A percentile compares a stretch with the other conserved stretches of the same genome.
phyloP scores from a whole-genome alignment of 37 sponge, comb jelly and placozoan species.

The Aplysina aerophoba region DNA sequence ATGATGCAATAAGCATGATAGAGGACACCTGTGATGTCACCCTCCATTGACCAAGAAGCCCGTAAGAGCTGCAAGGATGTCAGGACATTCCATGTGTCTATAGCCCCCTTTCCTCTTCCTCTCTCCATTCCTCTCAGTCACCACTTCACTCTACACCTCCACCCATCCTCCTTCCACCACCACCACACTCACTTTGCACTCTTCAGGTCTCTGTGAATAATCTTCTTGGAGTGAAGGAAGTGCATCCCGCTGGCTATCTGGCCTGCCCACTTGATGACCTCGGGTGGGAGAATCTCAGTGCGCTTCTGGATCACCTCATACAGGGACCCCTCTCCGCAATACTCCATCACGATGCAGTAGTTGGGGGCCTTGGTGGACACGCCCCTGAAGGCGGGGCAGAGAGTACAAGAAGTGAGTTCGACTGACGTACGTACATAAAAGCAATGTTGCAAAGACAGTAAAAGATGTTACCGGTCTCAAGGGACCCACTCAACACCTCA shows the following conservation, averaged over 20 bases:
- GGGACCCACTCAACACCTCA: no score
- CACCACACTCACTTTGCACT: constrained; percentile 73
- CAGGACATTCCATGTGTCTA: background rate
- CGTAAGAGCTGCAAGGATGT: no score
- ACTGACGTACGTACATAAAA: background rate
- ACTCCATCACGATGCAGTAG: constrained; percentile 88
- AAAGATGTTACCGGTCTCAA: no score
- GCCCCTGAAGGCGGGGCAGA: constrained; percentile 51
- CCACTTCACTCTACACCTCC: no score
- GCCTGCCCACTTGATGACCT: constrained; percentile 77
- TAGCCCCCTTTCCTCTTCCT: background rate
- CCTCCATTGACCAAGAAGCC: no score
- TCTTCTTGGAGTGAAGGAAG: constrained; percentile 83
- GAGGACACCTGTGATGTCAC: no score
- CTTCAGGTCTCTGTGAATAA: constrained; percentile 88
- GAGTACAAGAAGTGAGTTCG: background rate
- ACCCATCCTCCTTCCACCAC: no score
- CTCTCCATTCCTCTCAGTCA: background rate
- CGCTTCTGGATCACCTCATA: constrained; percentile 65
- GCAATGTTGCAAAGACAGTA: background rate
- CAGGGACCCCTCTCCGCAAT: constrained; percentile 73
- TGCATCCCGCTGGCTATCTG: constrained; percentile 88
- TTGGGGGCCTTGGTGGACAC: constrained; percentile 76
- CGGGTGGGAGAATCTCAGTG: constrained; percentile 69
- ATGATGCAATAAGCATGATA: no score